Percentiles rank a stretch among this genome's conserved stretches.
phyloP scores from a whole-genome alignment of 2,113 vertebrate genomes.

The Leptobrachium leishanense region DNA sequence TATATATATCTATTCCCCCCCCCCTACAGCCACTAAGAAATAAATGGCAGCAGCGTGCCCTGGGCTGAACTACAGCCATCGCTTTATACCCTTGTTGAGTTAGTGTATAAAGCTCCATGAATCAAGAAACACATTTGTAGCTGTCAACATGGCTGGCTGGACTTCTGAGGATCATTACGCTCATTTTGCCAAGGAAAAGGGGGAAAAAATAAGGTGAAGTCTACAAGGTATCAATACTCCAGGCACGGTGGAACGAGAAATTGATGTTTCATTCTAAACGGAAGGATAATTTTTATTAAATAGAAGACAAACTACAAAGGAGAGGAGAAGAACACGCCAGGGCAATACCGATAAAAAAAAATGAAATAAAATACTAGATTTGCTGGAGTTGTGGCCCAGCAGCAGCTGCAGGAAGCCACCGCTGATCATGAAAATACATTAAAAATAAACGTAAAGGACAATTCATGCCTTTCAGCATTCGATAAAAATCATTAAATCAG shows the following conservation, averaged over 20 bases:
- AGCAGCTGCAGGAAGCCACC: too few relatives aligned
- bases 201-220: slow-evolving; percentile 26
- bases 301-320: background rate
- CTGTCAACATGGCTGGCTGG: slow-evolving; percentile 14
- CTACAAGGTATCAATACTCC: background rate
- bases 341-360: too few relatives aligned
- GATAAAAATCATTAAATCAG: too few relatives aligned
- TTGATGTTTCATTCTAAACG: background rate
- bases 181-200: background rate
- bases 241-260: background rate
- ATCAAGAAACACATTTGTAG: slow-evolving; percentile 27
- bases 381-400: too few relatives aligned
- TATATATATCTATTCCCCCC: background rate
- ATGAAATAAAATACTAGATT: too few relatives aligned
- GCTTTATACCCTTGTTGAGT: slow-evolving; percentile 19
- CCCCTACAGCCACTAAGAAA: slow-evolving; percentile 12
- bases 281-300: background rate
- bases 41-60: slow-evolving; percentile 20
- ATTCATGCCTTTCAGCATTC: too few relatives aligned
- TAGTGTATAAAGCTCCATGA: slow-evolving; percentile 38
- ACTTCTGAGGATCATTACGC: slow-evolving; percentile 1
- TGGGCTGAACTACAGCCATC: slow-evolving; percentile 14
- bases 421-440: too few relatives aligned
- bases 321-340: background rate
- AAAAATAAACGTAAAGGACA: too few relatives aligned